A percentile compares a stretch with the other conserved stretches of the same genome.
Evolutionary conservation across 2,797 vertebrate species (phyloP).

Genomic region (Jordanella pulchra): DNA sequence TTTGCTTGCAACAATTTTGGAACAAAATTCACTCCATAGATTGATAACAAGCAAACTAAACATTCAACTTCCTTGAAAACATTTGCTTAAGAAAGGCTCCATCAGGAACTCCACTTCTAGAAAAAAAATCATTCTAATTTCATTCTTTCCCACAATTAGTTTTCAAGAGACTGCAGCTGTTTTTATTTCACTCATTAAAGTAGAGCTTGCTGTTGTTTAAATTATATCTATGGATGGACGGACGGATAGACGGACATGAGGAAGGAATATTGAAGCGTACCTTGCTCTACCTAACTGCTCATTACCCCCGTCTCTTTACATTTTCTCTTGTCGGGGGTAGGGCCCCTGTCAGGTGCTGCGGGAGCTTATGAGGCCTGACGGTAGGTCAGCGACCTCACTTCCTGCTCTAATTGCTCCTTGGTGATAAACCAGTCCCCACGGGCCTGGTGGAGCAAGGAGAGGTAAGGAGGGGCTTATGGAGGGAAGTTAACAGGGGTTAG

Average conservation of each 20-base stretch:
- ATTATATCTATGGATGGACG: not conserved
- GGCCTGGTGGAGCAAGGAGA: slow-evolving; percentile 42
- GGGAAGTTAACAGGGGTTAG: slow-evolving; percentile 11
- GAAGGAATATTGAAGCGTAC: not conserved
- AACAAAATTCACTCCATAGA: too few species aligned
- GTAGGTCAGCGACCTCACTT: slow-evolving; percentile 73
- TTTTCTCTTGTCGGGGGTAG: slow-evolving; percentile 48
- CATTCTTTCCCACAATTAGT: not conserved
- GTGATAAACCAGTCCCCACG: slow-evolving; percentile 68
- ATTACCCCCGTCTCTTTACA: not conserved
- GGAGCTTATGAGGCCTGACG: slow-evolving; percentile 75
- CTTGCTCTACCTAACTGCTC: not conserved
- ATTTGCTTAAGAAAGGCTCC: not conserved
- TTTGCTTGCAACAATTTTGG: too few species aligned
- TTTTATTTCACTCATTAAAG: not conserved
- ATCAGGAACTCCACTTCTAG: not conserved
- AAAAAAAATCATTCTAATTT: not conserved
- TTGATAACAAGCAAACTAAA: not conserved
- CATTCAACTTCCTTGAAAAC: not conserved
- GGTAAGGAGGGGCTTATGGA: slow-evolving; percentile 34
- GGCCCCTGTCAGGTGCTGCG: slow-evolving; percentile 71
- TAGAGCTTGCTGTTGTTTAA: not conserved
- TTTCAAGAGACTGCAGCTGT: not conserved
- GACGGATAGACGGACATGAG: not conserved
- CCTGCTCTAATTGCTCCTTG: slow-evolving; percentile 72